phyloP scores from a whole-genome alignment of 2,888 invertebrate genomes.

The Bellardia pandia region DNA sequence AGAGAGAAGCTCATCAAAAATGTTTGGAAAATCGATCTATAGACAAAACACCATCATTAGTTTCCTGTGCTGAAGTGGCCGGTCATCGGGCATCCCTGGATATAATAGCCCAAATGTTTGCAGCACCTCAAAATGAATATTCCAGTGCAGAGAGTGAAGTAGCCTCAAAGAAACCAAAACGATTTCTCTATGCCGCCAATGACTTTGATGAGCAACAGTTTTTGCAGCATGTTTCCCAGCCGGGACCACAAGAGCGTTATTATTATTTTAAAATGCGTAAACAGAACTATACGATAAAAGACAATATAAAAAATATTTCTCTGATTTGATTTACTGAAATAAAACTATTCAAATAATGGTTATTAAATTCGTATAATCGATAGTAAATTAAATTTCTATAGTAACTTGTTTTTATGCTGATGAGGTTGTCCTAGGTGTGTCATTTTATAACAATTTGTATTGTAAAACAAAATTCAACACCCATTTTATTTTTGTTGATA shows the following conservation, averaged over 20 bases:
- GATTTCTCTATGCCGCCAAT: slow-evolving; percentile 75
- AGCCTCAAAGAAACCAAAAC: background rate
- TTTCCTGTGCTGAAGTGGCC: background rate
- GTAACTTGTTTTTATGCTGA: slow-evolving; percentile 66
- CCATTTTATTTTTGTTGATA: slow-evolving; percentile 15
- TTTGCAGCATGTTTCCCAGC: slow-evolving; percentile 74
- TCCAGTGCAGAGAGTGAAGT: background rate
- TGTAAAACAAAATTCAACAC: slow-evolving; percentile 31
- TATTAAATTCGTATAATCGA: slow-evolving; percentile 60
- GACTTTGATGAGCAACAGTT: slow-evolving; percentile 76
- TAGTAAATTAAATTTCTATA: slow-evolving; percentile 74
- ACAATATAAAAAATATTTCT: slow-evolving; percentile 33
- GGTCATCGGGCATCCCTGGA: background rate
- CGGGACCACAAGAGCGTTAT: slow-evolving; percentile 77
- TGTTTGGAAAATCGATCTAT: slow-evolving; percentile 56
- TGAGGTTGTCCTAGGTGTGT: slow-evolving; percentile 5
- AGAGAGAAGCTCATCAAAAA: slow-evolving; percentile 49
- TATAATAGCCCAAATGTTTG: slow-evolving; percentile 21
- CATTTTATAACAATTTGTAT: slow-evolving; percentile 25
- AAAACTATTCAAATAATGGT: background rate
- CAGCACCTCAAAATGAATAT: background rate
- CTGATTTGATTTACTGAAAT: slow-evolving; percentile 3
- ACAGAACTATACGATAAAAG: slow-evolving; percentile 34
- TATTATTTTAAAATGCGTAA: slow-evolving; percentile 62
- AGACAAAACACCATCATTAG: slow-evolving; percentile 31